These are phyloP conservation scores for Brassicogethes aeneus DNA, from an alignment of 2,888 invertebrate species.

Conservation along the genomic window DNA sequence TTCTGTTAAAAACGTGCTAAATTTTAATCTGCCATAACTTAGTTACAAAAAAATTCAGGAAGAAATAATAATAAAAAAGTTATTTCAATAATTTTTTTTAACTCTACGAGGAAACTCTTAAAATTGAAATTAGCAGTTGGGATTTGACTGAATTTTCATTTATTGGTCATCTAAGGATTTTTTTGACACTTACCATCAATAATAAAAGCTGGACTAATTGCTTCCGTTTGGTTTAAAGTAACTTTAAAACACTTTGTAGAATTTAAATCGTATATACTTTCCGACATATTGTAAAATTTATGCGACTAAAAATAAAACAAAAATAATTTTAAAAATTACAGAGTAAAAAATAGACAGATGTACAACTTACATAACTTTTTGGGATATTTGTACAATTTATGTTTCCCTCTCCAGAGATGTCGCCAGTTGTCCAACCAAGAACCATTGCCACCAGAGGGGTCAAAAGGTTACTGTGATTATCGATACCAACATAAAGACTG, in stretches of 20 bases:
- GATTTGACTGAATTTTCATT: too few species aligned
- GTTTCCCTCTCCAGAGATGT: slow-evolving; percentile 30
- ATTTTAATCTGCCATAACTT: too few species aligned
- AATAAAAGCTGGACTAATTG: slow-evolving; percentile 76
- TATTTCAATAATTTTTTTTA: too few species aligned
- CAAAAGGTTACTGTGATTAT: slow-evolving; percentile 41
- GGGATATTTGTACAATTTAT: slow-evolving; percentile 41
- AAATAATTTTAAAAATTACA: too few species aligned
- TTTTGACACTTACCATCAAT: slow-evolving; percentile 49
- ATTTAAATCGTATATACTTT: slow-evolving; percentile 44
- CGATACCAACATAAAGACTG: slow-evolving; percentile 56
- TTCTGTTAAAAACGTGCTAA: too few species aligned
- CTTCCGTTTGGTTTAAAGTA: slow-evolving; percentile 64
- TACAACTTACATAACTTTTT: slow-evolving; percentile 36
- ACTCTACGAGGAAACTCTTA: too few species aligned
- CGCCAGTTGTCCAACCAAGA: slow-evolving; percentile 55
- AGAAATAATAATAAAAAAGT: too few species aligned
- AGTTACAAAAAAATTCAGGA: too few species aligned
- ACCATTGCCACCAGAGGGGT: slow-evolving; percentile 52
- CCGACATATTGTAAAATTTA: slow-evolving; percentile 52
- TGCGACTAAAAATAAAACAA: slow-evolving; percentile 29
- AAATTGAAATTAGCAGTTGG: too few species aligned
- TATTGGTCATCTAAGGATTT: neutral
- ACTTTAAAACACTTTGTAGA: slow-evolving; percentile 61
- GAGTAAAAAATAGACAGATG: too few species aligned